Base-by-base conservation (phyloP, 2,797 vertebrate species). In the Leptatherina wallacei region DNA sequence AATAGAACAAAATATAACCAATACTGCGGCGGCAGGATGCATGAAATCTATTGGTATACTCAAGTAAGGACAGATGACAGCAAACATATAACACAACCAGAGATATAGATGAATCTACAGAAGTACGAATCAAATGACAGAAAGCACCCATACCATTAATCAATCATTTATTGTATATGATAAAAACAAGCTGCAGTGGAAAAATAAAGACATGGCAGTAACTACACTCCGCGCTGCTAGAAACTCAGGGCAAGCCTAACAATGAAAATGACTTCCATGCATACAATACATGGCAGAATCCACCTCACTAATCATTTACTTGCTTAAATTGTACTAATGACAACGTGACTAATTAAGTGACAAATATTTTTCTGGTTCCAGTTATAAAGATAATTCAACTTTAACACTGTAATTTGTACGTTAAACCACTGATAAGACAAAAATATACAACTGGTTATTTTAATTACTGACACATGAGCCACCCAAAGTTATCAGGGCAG, bases 1-100 rank as follows among this genome's bases (percentile, higher is more conserved):
- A 89, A 88, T 14, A 84, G 83, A 71, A 71, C 75, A 69, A 89
- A 85, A 90, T 74, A 86, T 61, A 88, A 77, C 79, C 84, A 83
- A 82, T 87, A 84, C 82, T 60, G 77, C 77, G 67, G 74, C 7
- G 65, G 73, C 7, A 1, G 60, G 73, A 83, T 35, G 66, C 51
- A 54, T 44, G 47, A 59, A 80, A 79, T 78, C 67, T 78, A 71
- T 11, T 56, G 54, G 65, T 73, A 68, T 18, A 38, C 51, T 69
- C 54, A 47, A 76, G 70, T 65, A 54, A 73, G 69, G 73, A 72
- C 6, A 62, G 56, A 73, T 78, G 71, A 83, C 67, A 75, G 60
- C 65, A 69, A 60, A 71, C 51, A 77, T 44, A 62, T 55, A 59
- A 52, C 71, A 78, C 70, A 82, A 69, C 83, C 29, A 76, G 12